These are phyloP conservation scores for Botrylloides violaceus DNA, from an alignment of 23 tunicate genomes.

Conservation along the genomic window DNA sequence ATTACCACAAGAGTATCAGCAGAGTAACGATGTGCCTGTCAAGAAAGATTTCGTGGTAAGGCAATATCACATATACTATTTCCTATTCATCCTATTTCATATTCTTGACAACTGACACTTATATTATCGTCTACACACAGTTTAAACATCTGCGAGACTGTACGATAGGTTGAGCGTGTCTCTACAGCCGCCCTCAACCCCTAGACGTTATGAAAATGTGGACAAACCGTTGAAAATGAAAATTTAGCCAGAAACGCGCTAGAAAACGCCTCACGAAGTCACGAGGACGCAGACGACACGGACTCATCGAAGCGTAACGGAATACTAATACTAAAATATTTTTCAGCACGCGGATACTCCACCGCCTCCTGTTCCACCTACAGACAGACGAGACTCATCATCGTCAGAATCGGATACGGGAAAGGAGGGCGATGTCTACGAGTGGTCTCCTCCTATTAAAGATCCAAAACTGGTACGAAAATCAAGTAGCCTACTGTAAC, in stretches of 20 bases:
- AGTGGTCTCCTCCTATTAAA: conserved; percentile 63
- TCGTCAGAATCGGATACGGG: neutral
- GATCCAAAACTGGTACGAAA: conserved; percentile 48
- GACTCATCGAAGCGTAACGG: too few relatives aligned
- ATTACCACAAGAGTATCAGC: conserved; percentile 63
- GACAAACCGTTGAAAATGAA: too few relatives aligned
- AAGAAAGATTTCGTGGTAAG: neutral
- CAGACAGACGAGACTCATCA: conserved; percentile 19
- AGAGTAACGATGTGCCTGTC: conserved; percentile 3
- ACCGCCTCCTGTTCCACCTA: conserved; percentile 23
- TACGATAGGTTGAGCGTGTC: too few relatives aligned
- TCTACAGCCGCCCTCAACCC: too few relatives aligned
- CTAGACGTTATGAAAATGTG: too few relatives aligned
- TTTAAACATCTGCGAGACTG: too few relatives aligned
- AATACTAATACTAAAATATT: neutral
- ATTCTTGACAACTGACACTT: neutral
- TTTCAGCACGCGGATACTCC: neutral
- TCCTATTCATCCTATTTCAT: neutral
- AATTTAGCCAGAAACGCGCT: too few relatives aligned
- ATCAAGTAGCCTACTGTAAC: too few relatives aligned
- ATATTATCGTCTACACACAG: too few relatives aligned
- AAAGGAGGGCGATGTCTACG: conserved; percentile 23
- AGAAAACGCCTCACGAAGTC: too few relatives aligned
- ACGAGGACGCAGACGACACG: too few relatives aligned
- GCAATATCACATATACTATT: neutral